These are phyloP conservation scores for Pseudachorutes palmiensis DNA, from an alignment of 1,140 invertebrate species.

Conservation along the genomic window DNA sequence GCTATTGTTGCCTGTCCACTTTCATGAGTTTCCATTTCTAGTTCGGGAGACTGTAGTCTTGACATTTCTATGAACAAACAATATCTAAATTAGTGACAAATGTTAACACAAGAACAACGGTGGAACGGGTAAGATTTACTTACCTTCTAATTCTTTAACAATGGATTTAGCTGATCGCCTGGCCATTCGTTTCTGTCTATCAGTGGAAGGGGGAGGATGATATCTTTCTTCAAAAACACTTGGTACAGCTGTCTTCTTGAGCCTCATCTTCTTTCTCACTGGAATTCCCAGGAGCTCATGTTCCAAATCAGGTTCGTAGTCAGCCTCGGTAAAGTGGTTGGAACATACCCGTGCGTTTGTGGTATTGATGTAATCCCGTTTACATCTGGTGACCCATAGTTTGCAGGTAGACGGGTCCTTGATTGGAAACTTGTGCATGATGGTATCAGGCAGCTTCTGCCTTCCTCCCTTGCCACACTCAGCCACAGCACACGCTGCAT, in stretches of 20 bases:
- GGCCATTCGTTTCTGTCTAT: neutral
- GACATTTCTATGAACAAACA: too few relatives aligned
- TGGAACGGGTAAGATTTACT: neutral
- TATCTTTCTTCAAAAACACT: neutral
- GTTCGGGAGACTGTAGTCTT: too few relatives aligned
- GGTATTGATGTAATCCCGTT: neutral
- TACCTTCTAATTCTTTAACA: neutral
- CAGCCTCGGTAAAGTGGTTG: neutral
- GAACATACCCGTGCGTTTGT: neutral
- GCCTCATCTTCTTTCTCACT: neutral
- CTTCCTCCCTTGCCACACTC: neutral
- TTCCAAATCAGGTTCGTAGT: neutral
- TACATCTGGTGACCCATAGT: neutral
- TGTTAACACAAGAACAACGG: too few relatives aligned
- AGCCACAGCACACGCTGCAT: neutral
- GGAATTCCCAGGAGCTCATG: neutral
- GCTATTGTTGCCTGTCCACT: too few relatives aligned
- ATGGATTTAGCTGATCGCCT: neutral
- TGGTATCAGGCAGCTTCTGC: neutral
- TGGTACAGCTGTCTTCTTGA: neutral
- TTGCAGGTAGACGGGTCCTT: neutral
- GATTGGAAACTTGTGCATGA: neutral
- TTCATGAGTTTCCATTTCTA: too few relatives aligned
- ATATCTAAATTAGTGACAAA: too few relatives aligned
- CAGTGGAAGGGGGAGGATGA: neutral